phyloP scores from a whole-genome alignment of 2,888 invertebrate species.

The Timandra comae region DNA sequence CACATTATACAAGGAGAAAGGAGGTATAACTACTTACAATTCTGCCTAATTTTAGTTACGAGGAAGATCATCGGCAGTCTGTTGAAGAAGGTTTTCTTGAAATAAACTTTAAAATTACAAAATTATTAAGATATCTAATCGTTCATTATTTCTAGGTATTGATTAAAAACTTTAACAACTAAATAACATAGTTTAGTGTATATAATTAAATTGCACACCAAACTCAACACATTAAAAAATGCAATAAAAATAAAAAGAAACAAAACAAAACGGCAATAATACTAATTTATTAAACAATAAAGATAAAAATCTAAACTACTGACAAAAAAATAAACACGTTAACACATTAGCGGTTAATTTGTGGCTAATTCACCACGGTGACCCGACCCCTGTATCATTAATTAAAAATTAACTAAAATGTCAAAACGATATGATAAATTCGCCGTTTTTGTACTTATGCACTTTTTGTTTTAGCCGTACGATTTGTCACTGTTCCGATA shows the following conservation, averaged over 20 bases:
- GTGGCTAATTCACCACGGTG: constrained; percentile 54
- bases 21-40: too few relatives aligned
- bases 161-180: too few relatives aligned
- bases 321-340: constrained; percentile 37
- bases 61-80: too few relatives aligned
- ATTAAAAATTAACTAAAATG: constrained; percentile 58
- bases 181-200: too few relatives aligned
- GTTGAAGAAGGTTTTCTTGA: too few relatives aligned
- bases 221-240: background rate
- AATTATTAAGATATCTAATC: too few relatives aligned
- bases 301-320: constrained; percentile 24
- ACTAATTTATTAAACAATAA: constrained; percentile 6
- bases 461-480: constrained; percentile 46
- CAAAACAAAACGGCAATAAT: background rate
- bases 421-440: constrained; percentile 58
- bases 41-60: too few relatives aligned
- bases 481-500: constrained; percentile 34
- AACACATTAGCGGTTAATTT: constrained; percentile 60
- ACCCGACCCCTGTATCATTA: constrained; percentile 43
- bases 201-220: background rate
- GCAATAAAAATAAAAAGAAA: background rate
- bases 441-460: constrained; percentile 35
- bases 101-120: too few relatives aligned
- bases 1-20: too few relatives aligned
- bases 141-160: too few relatives aligned